Percentiles rank a stretch among this genome's conserved stretches.
Evolutionary conservation across 2,113 vertebrate genomes (phyloP).

Genomic region (Mohoua ochrocephala): DNA sequence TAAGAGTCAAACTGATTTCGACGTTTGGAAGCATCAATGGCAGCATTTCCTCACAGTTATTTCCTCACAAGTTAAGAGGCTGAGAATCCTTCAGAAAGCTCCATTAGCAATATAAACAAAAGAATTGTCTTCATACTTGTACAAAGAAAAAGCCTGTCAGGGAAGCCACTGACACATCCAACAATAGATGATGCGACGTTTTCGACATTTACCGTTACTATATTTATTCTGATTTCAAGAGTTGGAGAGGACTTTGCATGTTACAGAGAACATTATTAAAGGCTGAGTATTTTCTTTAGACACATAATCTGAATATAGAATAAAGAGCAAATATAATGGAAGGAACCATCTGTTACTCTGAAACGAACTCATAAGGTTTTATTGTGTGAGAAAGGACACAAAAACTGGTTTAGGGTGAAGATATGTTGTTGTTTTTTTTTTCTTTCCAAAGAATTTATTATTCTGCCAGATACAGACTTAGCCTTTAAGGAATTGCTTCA

Average conservation of each 20-base stretch:
- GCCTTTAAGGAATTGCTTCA: slow-evolving; percentile 49
- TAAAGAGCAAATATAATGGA: neutral
- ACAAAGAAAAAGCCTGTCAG: neutral
- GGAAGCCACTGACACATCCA: neutral
- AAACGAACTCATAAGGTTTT: neutral
- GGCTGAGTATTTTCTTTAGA: neutral
- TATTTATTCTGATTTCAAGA: slow-evolving; percentile 5
- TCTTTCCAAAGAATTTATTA: slow-evolving; percentile 37
- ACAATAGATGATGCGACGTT: neutral
- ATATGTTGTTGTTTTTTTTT: neutral
- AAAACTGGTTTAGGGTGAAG: neutral
- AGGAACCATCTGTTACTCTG: neutral
- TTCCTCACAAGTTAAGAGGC: fast-evolving
- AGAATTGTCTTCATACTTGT: neutral
- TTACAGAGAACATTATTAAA: neutral
- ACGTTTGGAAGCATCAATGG: neutral
- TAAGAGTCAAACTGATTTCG: neutral
- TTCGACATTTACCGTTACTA: neutral
- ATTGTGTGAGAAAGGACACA: neutral
- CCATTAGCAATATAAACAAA: neutral
- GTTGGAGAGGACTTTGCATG: neutral
- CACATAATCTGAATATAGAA: neutral
- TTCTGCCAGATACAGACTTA: slow-evolving; percentile 1
- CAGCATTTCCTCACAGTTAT: neutral
- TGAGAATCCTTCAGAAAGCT: neutral